Conservation (phyloP, 2,797 vertebrate species). For the Cirrhinus molitorella region DNA sequence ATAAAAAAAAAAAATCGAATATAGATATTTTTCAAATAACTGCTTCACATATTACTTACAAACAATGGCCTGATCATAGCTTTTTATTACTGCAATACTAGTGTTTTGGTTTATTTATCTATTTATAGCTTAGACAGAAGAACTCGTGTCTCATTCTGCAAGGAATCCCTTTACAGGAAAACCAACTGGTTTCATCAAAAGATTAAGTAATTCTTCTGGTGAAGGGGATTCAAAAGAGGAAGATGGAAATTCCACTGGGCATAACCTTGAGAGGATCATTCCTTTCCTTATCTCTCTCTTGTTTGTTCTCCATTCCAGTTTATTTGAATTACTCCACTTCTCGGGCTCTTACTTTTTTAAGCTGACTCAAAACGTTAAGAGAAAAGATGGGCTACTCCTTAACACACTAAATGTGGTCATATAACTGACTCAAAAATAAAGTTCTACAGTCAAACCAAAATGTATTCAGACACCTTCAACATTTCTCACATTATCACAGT, state of each 20-base stretch:
- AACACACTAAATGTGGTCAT: too few relatives aligned
- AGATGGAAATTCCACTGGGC: slow-evolving; percentile 61
- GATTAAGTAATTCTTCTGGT: slow-evolving; percentile 37
- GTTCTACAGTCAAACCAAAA: too few relatives aligned
- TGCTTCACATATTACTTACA: neutral
- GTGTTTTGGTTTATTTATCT: neutral
- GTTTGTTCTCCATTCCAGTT: slow-evolving; percentile 44
- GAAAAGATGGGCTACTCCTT: slow-evolving; percentile 61
- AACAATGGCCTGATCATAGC: too few relatives aligned
- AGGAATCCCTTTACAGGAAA: slow-evolving; percentile 25
- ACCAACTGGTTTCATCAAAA: slow-evolving; percentile 48
- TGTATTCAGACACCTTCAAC: too few relatives aligned
- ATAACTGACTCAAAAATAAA: neutral
- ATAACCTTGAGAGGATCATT: slow-evolving; percentile 45
- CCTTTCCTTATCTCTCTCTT: slow-evolving; percentile 40
- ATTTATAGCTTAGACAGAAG: neutral
- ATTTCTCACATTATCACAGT: too few relatives aligned
- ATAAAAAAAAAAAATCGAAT: neutral
- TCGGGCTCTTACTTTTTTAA: neutral
- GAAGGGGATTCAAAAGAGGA: slow-evolving; percentile 55
- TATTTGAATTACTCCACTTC: slow-evolving; percentile 44
- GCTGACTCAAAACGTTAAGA: slow-evolving; percentile 5
- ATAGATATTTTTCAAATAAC: neutral
- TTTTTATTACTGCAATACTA: too few relatives aligned
- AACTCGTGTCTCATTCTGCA: neutral